Evolutionary conservation across 2,888 invertebrate genomes (phyloP).

Genomic region (Nebria salina): DNA sequence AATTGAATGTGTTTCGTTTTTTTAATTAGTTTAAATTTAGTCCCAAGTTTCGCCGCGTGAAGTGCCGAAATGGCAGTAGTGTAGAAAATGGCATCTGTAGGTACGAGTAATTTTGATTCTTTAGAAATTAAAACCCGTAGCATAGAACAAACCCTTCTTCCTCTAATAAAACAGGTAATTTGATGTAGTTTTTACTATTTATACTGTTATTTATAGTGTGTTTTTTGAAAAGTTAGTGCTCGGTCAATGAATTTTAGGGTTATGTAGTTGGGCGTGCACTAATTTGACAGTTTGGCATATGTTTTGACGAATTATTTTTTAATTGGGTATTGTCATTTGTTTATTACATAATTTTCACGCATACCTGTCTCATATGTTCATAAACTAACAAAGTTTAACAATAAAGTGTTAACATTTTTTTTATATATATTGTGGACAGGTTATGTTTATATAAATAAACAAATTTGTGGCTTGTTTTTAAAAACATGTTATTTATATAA

Average conservation of each 20-base stretch:
- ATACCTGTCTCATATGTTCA: slow-evolving; percentile 8
- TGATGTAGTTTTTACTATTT: slow-evolving; percentile 33
- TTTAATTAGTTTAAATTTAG: slow-evolving; percentile 6
- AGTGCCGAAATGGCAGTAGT: slow-evolving; percentile 53
- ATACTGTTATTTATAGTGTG: slow-evolving; percentile 22
- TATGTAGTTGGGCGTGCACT: slow-evolving; percentile 42
- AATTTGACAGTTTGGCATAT: slow-evolving; percentile 32
- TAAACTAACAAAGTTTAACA: slow-evolving; percentile 27
- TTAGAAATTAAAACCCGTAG: slow-evolving; percentile 93
- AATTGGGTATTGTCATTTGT: slow-evolving; percentile 20
- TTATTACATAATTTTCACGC: slow-evolving; percentile 40
- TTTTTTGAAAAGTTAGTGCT: neutral
- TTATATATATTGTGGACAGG: slow-evolving; percentile 15
- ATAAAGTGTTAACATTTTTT: neutral
- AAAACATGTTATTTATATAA: slow-evolving; percentile 10
- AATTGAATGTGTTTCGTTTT: no score
- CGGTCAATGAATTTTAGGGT: slow-evolving; percentile 42
- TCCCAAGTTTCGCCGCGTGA: slow-evolving; percentile 3
- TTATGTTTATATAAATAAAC: slow-evolving; percentile 45
- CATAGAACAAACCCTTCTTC: slow-evolving; percentile 92
- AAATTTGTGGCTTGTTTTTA: slow-evolving; percentile 30
- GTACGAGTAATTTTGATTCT: slow-evolving; percentile 67
- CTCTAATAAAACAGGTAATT: slow-evolving; percentile 92
- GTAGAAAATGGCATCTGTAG: slow-evolving; percentile 69
- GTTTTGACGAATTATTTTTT: slow-evolving; percentile 37